A percentile compares a stretch with the other conserved stretches of the same genome.
phyloP scores from a whole-genome alignment of 2,888 invertebrate species.

The Drosophila demipolita region DNA sequence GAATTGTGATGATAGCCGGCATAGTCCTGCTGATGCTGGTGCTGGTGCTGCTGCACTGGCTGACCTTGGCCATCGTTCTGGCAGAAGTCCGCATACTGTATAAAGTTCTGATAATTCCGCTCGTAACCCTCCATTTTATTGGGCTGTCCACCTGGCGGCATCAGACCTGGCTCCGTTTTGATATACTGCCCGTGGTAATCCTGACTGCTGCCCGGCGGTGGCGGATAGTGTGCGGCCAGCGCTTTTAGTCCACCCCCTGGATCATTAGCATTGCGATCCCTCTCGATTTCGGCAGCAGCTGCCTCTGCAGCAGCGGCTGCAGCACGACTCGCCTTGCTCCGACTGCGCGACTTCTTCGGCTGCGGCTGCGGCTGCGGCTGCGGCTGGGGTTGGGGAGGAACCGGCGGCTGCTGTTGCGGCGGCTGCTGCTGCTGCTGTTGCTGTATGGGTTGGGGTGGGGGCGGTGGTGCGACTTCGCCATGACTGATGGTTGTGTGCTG shows the following conservation, averaged over 20 bases:
- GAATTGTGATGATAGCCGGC: slow-evolving; percentile 81
- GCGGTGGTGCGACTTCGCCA: slow-evolving; percentile 48
- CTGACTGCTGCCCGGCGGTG: slow-evolving; percentile 65
- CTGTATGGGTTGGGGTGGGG: slow-evolving; percentile 53
- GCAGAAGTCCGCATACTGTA: slow-evolving; percentile 85
- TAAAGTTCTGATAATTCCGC: slow-evolving; percentile 85
- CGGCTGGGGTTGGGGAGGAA: slow-evolving; percentile 37
- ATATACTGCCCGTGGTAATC: slow-evolving; percentile 83
- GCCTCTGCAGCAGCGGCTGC: slow-evolving; percentile 73
- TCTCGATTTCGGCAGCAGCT: slow-evolving; percentile 77
- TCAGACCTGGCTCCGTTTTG: slow-evolving; percentile 84
- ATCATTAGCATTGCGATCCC: slow-evolving; percentile 84
- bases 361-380: slow-evolving; percentile 62
- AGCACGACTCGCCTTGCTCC: slow-evolving; percentile 78
- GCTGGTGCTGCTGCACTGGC: slow-evolving; percentile 74
- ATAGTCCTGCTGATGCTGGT: slow-evolving; percentile 79
- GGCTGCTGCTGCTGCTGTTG: slow-evolving; percentile 54
- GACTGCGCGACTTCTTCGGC: slow-evolving; percentile 76
- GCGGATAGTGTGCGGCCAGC: slow-evolving; percentile 70
- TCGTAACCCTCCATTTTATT: slow-evolving; percentile 85
- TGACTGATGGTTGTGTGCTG: slow-evolving; percentile 77
- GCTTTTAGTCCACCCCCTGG: slow-evolving; percentile 68
- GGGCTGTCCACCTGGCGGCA: slow-evolving; percentile 78
- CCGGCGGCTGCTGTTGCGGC: slow-evolving; percentile 69
- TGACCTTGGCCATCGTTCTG: slow-evolving; percentile 84